A percentile compares a stretch with the other conserved stretches of the same genome.
phyloP scores from a whole-genome alignment of 2,888 invertebrate genomes.

The Amblyjoppa proteus region DNA sequence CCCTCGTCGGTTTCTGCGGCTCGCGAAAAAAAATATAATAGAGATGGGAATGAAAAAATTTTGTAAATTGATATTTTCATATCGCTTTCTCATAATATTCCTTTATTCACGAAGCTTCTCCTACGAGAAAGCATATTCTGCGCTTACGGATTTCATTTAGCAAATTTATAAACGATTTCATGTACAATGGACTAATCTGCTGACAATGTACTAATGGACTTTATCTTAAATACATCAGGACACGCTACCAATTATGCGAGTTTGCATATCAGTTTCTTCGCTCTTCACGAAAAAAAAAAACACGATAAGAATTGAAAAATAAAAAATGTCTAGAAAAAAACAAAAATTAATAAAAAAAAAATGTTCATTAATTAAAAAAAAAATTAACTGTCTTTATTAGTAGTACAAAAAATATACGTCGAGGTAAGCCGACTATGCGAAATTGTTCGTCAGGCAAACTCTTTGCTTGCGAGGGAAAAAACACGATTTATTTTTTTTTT shows the following conservation, averaged over 20 bases:
- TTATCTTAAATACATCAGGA: background rate
- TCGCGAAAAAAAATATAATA: background rate
- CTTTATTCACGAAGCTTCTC: constrained; percentile 15
- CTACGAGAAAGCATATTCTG: background rate
- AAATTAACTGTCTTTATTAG: background rate
- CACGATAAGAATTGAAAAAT: background rate
- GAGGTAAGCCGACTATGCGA: constrained; percentile 36
- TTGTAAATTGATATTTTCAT: background rate
- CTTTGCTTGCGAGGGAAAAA: background rate
- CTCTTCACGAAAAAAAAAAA: no score
- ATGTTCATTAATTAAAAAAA: background rate
- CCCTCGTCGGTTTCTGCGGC: constrained; percentile 1
- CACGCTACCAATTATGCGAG: no score
- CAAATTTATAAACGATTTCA: background rate
- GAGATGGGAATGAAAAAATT: background rate
- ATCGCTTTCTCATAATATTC: no score
- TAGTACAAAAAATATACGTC: background rate
- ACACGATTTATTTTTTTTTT: background rate
- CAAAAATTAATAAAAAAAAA: background rate
- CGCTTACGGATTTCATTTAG: background rate
- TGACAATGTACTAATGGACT: background rate
- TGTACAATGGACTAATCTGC: background rate
- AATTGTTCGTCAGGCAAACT: constrained; percentile 16
- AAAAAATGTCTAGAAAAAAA: background rate
- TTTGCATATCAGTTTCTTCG: background rate